A percentile compares a stretch with the other conserved stretches of the same genome.
Conservation (phyloP, 37 sponge, comb jelly and placozoan species). For the Agelas oroides region DNA sequence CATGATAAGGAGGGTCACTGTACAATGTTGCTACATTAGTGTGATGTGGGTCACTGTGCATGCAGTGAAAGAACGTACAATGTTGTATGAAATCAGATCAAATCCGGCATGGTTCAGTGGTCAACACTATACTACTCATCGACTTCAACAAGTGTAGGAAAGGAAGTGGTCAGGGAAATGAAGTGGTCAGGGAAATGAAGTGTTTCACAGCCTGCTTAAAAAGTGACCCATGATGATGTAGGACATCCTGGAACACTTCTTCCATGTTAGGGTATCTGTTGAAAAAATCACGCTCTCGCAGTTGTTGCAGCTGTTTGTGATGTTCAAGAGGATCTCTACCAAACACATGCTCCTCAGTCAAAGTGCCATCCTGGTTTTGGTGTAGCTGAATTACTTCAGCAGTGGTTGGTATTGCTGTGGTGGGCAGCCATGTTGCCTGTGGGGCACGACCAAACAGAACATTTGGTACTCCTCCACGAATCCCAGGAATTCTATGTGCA, state of each 20-base stretch:
- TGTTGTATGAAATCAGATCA: no score
- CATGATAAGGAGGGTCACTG: no score
- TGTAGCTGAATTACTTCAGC: constrained; percentile 12
- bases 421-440: constrained; percentile 4
- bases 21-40: no score
- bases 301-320: constrained; percentile 2
- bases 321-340: constrained; percentile 34
- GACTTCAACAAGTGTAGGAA: no score
- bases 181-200: neutral
- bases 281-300: constrained; percentile 29
- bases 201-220: constrained; percentile 21
- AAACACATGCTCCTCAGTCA: constrained; percentile 9
- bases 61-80: no score
- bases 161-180: no score
- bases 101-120: no score
- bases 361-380: neutral
- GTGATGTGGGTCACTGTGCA: no score
- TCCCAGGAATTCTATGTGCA: constrained; percentile 36
- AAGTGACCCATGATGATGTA: constrained; percentile 1
- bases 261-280: constrained; percentile 13
- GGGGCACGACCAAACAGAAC: neutral
- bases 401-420: constrained; percentile 15
- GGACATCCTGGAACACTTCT: constrained; percentile 17
- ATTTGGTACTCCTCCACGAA: constrained; percentile 33
- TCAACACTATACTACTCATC: no score